Conservation (phyloP, 2,113 vertebrate species). For the Megaleporinus macrocephalus region DNA sequence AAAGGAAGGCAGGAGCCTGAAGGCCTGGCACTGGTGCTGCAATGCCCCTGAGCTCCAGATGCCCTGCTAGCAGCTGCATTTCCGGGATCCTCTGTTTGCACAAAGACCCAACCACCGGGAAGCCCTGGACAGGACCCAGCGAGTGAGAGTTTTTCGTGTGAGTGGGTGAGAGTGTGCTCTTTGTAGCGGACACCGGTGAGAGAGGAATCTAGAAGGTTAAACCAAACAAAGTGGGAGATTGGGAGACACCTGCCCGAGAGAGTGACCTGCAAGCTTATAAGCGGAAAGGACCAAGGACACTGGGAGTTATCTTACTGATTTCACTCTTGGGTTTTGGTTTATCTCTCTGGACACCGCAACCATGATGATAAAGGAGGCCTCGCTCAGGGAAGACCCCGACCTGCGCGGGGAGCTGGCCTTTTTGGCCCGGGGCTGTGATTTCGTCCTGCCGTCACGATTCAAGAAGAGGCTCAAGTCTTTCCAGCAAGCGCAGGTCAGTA, state of each 20-base stretch:
- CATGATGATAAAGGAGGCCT: conserved; percentile 99
- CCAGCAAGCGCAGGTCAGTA: conserved; percentile 95
- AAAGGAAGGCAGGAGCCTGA: conserved; percentile 71
- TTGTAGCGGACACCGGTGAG: conserved; percentile 2
- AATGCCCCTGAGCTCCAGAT: conserved; percentile 72
- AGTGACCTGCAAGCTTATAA: conserved; percentile 35
- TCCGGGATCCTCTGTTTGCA: conserved; percentile 36
- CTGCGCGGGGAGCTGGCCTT: conserved; percentile 97
- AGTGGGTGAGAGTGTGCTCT: conserved; percentile 1
- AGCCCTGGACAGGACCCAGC: conserved; percentile 31
- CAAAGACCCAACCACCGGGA: conserved; percentile 32
- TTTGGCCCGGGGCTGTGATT: conserved; percentile 96
- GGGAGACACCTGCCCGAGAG: conserved; percentile 23
- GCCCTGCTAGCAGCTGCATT: conserved; percentile 64
- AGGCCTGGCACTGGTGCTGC: conserved; percentile 65
- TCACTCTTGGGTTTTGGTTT: conserved; percentile 9
- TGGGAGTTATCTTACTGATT: conserved; percentile 33
- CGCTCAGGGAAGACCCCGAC: conserved; percentile 95
- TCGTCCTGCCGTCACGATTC: conserved; percentile 97
- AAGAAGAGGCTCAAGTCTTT: conserved; percentile 98
- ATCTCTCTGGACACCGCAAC: conserved; percentile 67
- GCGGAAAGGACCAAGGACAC: conserved; percentile 44
- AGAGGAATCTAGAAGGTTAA: not conserved
- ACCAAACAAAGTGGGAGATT: not conserved
- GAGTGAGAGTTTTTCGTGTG: conserved; percentile 37